A percentile compares a stretch with the other conserved stretches of the same genome.
Evolutionary conservation across 2,888 invertebrate species (phyloP).

Genomic region (Lacanobia wlatinum): DNA sequence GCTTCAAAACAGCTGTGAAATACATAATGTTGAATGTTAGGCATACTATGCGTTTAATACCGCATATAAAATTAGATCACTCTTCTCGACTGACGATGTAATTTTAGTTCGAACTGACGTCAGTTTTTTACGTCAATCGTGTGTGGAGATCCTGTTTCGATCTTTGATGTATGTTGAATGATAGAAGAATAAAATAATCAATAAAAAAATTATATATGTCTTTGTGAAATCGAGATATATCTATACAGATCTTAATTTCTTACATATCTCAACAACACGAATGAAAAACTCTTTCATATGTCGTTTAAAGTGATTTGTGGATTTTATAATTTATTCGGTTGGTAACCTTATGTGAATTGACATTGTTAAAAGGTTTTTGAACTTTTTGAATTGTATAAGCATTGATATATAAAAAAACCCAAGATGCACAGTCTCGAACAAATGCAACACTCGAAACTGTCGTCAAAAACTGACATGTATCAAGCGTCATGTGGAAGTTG

Average conservation of each 20-base stretch:
- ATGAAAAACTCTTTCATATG: background rate
- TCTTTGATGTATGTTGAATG: constrained; percentile 34
- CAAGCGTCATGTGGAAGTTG: too few species aligned
- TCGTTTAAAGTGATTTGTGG: background rate
- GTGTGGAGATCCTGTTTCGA: constrained; percentile 37
- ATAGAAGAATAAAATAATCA: background rate
- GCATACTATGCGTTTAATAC: constrained; percentile 52
- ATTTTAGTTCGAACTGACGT: constrained; percentile 39
- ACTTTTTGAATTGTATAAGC: background rate
- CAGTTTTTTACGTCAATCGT: constrained; percentile 44
- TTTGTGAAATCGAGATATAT: constrained; percentile 13
- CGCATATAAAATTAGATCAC: constrained; percentile 61
- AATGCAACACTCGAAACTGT: too few species aligned
- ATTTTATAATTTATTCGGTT: background rate
- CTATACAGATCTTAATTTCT: background rate
- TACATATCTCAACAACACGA: background rate
- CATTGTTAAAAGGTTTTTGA: background rate
- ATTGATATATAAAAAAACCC: too few species aligned
- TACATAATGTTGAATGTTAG: constrained; percentile 46
- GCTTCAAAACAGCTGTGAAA: constrained; percentile 61
- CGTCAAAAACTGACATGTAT: too few species aligned
- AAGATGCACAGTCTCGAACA: too few species aligned
- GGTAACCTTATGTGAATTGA: background rate
- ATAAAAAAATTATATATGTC: background rate
- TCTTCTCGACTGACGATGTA: constrained; percentile 46